A percentile compares a stretch with the other conserved stretches of the same genome.
These are phyloP conservation scores for Botrylloides violaceus DNA, from an alignment of 23 tunicate genomes.

Conservation along the genomic window DNA sequence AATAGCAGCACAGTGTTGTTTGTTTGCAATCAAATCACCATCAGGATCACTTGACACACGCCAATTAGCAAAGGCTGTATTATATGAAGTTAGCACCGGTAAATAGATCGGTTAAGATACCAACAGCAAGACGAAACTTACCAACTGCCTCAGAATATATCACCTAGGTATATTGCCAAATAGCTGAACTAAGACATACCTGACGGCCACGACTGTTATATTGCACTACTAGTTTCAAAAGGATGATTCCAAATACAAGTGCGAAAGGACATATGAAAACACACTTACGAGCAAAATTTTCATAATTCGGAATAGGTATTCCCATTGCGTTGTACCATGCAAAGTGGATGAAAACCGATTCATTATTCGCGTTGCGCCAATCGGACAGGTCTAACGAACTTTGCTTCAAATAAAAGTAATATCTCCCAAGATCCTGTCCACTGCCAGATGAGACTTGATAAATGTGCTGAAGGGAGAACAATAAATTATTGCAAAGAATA, in stretches of 20 bases:
- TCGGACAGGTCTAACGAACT: not conserved
- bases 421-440: conserved; percentile 2
- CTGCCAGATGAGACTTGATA: not conserved
- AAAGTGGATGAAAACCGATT: conserved; percentile 10
- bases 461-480: not conserved
- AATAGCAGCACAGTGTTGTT: conserved; percentile 22
- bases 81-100: no score
- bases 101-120: no score
- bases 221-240: no score
- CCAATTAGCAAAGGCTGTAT: no score
- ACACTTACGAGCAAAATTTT: conserved; percentile 15
- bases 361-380: conserved; percentile 8
- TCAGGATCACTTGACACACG: not conserved
- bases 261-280: no score
- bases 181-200: no score
- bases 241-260: no score
- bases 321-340: conserved; percentile 14
- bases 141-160: no score
- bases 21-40: not conserved
- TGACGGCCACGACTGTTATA: no score
- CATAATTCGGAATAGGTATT: conserved; percentile 1
- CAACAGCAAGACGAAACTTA: no score
- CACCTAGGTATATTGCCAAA: no score
- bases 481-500: not conserved
- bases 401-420: not conserved